Percentiles rank a stretch among this genome's conserved stretches.
phyloP scores from a whole-genome alignment of 2,888 invertebrate genomes.

The Hoplodrina ambigua region DNA sequence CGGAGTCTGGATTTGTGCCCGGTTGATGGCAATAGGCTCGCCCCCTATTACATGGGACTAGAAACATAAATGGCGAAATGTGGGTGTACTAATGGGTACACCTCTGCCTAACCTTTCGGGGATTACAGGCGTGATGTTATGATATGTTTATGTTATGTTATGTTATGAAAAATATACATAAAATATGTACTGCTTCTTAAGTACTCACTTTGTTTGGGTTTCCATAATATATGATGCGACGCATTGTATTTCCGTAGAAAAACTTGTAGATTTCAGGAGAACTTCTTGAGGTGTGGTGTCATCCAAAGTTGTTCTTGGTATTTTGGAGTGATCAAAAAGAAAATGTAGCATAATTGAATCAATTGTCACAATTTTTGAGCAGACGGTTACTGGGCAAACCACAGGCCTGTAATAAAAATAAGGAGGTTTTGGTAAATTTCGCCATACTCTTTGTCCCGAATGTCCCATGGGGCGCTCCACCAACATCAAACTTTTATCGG shows the following conservation, averaged over 20 bases:
- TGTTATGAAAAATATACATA: too few relatives aligned
- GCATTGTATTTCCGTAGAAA: constrained; percentile 63
- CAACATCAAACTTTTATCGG: too few relatives aligned
- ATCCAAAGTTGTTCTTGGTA: constrained; percentile 70
- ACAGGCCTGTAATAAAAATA: constrained; percentile 64
- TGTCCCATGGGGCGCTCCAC: too few relatives aligned
- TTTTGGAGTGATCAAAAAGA: constrained; percentile 89
- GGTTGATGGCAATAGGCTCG: too few relatives aligned
- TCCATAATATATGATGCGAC: constrained; percentile 50
- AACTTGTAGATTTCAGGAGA: constrained; percentile 39
- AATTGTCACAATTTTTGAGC: constrained; percentile 88
- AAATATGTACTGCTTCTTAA: background rate
- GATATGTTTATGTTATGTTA: too few relatives aligned
- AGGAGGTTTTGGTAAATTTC: background rate
- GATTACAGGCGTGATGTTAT: too few relatives aligned
- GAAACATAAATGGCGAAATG: too few relatives aligned
- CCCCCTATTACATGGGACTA: too few relatives aligned
- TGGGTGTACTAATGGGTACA: too few relatives aligned
- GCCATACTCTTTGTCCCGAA: background rate
- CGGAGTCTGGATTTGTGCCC: too few relatives aligned
- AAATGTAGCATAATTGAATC: constrained; percentile 89
- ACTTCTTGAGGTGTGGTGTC: constrained; percentile 54
- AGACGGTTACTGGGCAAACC: constrained; percentile 87
- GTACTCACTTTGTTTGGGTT: constrained; percentile 49
- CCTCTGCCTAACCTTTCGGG: too few relatives aligned